phyloP scores from a whole-genome alignment of 2,888 invertebrate genomes.

The Lasioglossum vierecki region DNA sequence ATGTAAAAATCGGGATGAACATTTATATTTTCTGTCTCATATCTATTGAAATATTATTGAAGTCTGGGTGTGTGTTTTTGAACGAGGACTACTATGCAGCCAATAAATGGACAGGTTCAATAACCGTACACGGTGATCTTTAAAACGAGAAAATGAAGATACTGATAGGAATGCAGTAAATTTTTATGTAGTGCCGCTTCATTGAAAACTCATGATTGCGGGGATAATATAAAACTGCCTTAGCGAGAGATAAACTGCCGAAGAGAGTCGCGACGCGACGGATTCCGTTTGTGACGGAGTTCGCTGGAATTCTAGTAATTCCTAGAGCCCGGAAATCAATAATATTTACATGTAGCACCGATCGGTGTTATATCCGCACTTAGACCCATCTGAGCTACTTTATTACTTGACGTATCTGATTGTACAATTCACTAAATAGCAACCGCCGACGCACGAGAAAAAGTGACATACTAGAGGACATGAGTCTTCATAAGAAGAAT shows the following conservation, averaged over 20 bases:
- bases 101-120: no score
- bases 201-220: neutral
- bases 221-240: neutral
- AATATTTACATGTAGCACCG: neutral
- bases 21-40: no score
- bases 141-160: neutral
- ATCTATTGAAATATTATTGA: no score
- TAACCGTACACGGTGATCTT: no score
- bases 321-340: neutral
- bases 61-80: no score
- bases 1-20: no score
- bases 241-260: neutral
- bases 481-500: no score
- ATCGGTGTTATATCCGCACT: neutral
- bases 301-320: neutral
- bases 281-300: neutral
- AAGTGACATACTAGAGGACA: neutral
- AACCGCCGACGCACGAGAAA: neutral
- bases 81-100: no score
- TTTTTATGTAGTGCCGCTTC: neutral
- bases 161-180: neutral
- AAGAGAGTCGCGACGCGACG: neutral
- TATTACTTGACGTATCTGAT: neutral
- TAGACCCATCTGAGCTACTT: neutral
- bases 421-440: neutral